phyloP scores from a whole-genome alignment of 2,888 invertebrate species.

The Callinectes sapidus region DNA sequence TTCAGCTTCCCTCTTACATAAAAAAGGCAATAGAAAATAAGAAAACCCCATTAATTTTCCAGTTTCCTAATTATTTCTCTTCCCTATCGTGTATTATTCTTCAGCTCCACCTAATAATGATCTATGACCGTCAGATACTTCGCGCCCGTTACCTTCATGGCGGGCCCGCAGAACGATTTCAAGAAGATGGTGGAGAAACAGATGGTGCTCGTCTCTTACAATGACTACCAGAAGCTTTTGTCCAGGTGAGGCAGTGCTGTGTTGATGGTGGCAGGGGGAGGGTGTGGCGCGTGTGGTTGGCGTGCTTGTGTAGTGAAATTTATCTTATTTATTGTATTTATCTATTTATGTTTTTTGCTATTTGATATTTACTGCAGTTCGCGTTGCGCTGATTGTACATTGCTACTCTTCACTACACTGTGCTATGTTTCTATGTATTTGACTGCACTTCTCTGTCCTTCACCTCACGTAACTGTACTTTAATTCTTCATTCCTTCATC shows the following conservation, averaged over 20 bases:
- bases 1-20: too few relatives aligned
- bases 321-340: too few relatives aligned
- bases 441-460: not conserved
- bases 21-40: too few relatives aligned
- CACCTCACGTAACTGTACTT: not conserved
- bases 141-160: constrained; percentile 60
- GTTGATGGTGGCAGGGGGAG: not conserved
- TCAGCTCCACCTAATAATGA: not conserved
- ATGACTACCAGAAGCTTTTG: constrained; percentile 71
- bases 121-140: constrained; percentile 60
- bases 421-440: not conserved
- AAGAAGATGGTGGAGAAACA: constrained; percentile 59
- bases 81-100: not conserved
- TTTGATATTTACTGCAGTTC: too few relatives aligned
- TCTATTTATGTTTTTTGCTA: too few relatives aligned
- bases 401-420: too few relatives aligned
- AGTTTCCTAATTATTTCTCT: too few relatives aligned
- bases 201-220: constrained; percentile 68
- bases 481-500: not conserved
- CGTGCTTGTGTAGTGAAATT: too few relatives aligned
- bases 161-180: constrained; percentile 62
- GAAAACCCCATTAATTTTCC: too few relatives aligned
- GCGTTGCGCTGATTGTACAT: too few relatives aligned
- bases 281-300: not conserved
- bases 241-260: constrained; percentile 57